Evolutionary conservation across 2,797 vertebrate genomes (phyloP).

Genomic region (Pipistrellus nathusii): DNA sequence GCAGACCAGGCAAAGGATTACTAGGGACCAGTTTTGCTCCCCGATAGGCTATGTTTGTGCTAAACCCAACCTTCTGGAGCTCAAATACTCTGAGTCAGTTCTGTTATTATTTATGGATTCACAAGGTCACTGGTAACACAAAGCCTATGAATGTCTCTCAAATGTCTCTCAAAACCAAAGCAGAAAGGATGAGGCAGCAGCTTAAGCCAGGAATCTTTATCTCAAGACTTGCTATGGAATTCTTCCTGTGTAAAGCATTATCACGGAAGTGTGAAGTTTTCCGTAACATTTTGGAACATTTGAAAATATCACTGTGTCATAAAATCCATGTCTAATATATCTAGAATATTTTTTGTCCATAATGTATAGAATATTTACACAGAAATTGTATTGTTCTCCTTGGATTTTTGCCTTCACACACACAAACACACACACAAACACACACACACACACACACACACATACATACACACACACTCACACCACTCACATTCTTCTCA

Average conservation of each 20-base stretch:
- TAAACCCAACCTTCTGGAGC: background rate
- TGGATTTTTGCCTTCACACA: background rate
- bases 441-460: background rate
- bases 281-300: background rate
- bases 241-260: background rate
- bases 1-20: background rate
- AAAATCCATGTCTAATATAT: conserved; percentile 41
- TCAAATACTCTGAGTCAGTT: background rate
- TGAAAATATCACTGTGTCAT: conserved; percentile 37
- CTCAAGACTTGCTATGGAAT: background rate
- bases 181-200: background rate
- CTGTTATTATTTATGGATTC: background rate
- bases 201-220: background rate
- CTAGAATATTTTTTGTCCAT: background rate
- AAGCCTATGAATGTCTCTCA: background rate
- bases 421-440: background rate
- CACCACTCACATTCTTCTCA: background rate
- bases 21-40: background rate
- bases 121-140: background rate
- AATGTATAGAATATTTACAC: background rate
- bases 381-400: background rate
- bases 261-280: background rate
- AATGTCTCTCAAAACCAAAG: conserved; percentile 14
- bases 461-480: background rate
- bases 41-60: background rate